Evolutionary conservation across 2,888 invertebrate genomes (phyloP).

Genomic region (Lamproptera curius): DNA sequence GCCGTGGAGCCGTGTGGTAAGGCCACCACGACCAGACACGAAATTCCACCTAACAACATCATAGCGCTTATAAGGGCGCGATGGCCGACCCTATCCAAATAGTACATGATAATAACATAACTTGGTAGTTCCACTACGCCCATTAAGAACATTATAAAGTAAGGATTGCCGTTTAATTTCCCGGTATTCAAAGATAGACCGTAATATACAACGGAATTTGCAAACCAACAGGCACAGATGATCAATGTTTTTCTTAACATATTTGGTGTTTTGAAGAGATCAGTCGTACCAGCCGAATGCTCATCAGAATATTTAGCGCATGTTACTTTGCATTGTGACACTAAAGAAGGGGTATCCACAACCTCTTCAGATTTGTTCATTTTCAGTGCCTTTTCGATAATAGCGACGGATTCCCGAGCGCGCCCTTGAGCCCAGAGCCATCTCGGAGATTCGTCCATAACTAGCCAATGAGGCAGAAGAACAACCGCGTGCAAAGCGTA

Average conservation of each 20-base stretch:
- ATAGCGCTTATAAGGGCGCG: conserved; percentile 86
- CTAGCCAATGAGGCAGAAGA: conserved; percentile 87
- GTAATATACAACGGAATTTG: conserved; percentile 91
- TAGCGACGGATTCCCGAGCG: conserved; percentile 84
- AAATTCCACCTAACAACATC: conserved; percentile 88
- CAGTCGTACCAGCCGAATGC: conserved; percentile 80
- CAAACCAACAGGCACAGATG: conserved; percentile 91
- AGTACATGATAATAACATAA: conserved; percentile 83
- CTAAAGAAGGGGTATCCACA: conserved; percentile 81
- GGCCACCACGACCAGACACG: conserved; percentile 85
- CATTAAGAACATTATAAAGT: conserved; percentile 86
- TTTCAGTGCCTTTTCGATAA: conserved; percentile 85
- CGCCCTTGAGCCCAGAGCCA: conserved; percentile 93
- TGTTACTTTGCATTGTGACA: conserved; percentile 79
- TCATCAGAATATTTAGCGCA: conserved; percentile 65
- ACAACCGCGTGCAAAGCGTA: conserved; percentile 86
- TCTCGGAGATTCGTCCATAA: conserved; percentile 92
- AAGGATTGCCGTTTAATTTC: conserved; percentile 88
- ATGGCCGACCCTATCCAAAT: conserved; percentile 87
- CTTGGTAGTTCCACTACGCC: conserved; percentile 90
- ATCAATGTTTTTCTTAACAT: conserved; percentile 87
- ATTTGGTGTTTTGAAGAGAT: conserved; percentile 88
- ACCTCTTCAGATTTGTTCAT: conserved; percentile 81
- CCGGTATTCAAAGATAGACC: conserved; percentile 90
- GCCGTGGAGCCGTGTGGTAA: conserved; percentile 81